A percentile compares a stretch with the other conserved stretches of the same genome.
Conservation (phyloP, 37 sponge, comb jelly and placozoan species). For the Aphrocallistes beatrix region DNA sequence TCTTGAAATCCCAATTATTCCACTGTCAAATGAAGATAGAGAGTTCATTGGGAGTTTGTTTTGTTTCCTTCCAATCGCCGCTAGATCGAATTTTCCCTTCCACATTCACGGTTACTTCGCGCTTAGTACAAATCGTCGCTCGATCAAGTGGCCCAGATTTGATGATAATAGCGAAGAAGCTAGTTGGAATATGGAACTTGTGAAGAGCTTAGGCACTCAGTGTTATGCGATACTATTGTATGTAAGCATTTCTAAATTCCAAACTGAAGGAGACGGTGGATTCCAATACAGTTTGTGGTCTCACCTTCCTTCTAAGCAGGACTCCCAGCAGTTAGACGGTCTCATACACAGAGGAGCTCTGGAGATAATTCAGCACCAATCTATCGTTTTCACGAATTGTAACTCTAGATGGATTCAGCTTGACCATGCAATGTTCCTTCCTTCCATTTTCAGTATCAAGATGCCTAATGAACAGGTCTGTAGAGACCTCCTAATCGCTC, state of each 20-base stretch:
- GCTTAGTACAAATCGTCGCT: slow-evolving; percentile 46
- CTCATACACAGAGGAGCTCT: neutral
- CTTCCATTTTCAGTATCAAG: neutral
- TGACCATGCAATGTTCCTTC: neutral
- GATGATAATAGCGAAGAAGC: slow-evolving; percentile 60
- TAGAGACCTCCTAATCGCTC: neutral
- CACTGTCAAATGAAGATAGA: neutral
- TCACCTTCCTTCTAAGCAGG: neutral
- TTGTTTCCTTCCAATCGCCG: slow-evolving; percentile 71
- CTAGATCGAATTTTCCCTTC: slow-evolving; percentile 30
- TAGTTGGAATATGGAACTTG: slow-evolving; percentile 49
- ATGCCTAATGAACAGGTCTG: neutral
- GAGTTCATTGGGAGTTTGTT: slow-evolving; percentile 40
- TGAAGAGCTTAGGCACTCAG: slow-evolving; percentile 26
- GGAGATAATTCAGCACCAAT: neutral
- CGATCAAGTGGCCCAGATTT: slow-evolving; percentile 61
- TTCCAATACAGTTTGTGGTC: neutral
- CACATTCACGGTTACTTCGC: slow-evolving; percentile 69
- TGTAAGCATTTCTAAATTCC: neutral
- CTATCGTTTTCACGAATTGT: neutral
- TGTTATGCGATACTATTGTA: slow-evolving; percentile 31
- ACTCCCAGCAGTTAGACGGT: neutral
- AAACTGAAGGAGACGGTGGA: neutral
- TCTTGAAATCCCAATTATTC: neutral
- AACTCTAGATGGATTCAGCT: neutral